phyloP scores from a whole-genome alignment of 2,113 vertebrate species.

The Cyanistes caeruleus region DNA sequence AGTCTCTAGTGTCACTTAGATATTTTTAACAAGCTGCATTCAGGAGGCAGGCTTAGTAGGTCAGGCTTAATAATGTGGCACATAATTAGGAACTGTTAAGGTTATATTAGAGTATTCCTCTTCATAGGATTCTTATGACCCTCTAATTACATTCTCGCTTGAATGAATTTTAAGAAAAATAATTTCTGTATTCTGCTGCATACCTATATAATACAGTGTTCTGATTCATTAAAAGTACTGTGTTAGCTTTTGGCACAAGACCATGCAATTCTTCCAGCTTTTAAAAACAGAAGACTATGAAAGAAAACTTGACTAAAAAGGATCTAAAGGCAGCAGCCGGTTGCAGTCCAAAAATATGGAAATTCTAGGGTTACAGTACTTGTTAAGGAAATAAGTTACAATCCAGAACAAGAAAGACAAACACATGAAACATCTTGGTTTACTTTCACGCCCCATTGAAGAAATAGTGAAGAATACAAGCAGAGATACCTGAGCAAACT shows the following conservation, averaged over 20 bases:
- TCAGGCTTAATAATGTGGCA: constrained; percentile 29
- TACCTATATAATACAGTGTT: not conserved
- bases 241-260: not conserved
- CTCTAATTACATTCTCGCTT: constrained; percentile 45
- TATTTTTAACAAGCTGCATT: constrained; percentile 12
- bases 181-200: constrained; percentile 10
- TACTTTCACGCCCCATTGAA: not conserved
- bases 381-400: not conserved
- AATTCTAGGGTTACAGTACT: not conserved
- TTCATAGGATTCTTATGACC: not conserved
- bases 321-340: not conserved
- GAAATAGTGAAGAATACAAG: not conserved
- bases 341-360: not conserved
- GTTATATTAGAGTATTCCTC: constrained; percentile 20
- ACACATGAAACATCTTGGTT: not conserved
- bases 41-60: constrained; percentile 13
- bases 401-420: not conserved
- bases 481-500: not conserved
- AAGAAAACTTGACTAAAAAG: not conserved
- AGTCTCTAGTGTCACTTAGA: not conserved
- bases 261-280: not conserved
- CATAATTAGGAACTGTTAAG: constrained; percentile 30
- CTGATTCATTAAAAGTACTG: not conserved
- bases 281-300: not conserved
- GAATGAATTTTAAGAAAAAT: constrained; percentile 50